phyloP scores from a whole-genome alignment of 2,113 vertebrate genomes.

The Lepus europaeus region DNA sequence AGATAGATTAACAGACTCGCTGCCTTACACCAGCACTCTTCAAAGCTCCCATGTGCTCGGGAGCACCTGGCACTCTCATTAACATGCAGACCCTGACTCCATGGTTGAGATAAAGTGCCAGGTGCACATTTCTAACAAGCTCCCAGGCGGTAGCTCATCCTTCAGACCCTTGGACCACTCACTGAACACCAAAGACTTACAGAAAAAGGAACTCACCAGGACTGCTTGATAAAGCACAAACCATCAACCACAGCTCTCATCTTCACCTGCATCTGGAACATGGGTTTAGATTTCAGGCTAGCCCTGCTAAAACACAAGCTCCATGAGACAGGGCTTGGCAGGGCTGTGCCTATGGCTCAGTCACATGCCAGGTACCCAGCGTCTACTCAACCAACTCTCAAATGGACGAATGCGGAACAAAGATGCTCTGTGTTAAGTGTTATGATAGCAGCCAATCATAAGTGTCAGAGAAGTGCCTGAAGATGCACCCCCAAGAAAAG shows the following conservation, averaged over 20 bases:
- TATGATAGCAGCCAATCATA: not conserved
- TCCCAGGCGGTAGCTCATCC: not conserved
- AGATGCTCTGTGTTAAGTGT: not conserved
- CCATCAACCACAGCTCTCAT: not conserved
- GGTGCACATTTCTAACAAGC: not conserved
- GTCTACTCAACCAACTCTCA: not conserved
- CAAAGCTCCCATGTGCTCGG: not conserved
- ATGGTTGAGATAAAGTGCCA: not conserved
- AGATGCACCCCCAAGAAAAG: not conserved
- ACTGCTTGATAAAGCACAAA: not conserved
- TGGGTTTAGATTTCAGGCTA: not conserved
- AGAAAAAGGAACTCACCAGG: not conserved
- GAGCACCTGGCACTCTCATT: slow-evolving; percentile 22
- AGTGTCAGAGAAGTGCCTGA: not conserved
- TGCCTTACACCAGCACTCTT: not conserved
- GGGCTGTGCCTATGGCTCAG: not conserved
- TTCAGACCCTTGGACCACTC: not conserved
- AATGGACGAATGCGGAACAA: not conserved
- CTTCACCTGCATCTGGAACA: not conserved
- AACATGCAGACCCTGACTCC: not conserved
- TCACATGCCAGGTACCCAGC: not conserved
- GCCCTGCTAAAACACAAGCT: not conserved
- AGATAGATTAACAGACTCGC: not conserved
- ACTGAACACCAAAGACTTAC: not conserved
- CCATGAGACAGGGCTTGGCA: not conserved